phyloP scores from a whole-genome alignment of 2,888 invertebrate genomes.

The Leptarthrus brevirostris region DNA sequence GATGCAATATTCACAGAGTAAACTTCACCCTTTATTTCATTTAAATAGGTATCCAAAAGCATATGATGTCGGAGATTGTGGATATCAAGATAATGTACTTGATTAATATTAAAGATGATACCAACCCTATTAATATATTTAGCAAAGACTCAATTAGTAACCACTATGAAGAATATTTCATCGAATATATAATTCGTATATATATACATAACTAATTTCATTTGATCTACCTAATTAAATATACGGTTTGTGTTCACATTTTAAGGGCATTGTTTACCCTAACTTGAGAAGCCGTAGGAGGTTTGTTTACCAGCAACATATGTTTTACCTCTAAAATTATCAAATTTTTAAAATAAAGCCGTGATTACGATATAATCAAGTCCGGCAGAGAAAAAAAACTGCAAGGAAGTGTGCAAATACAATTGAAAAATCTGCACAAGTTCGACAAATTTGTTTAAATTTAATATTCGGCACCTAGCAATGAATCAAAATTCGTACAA shows the following conservation, averaged over 20 bases:
- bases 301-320: too few species aligned
- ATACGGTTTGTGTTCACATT: not conserved
- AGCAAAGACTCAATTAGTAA: constrained; percentile 22
- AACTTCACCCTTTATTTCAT: not conserved
- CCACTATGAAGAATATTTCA: constrained; percentile 6
- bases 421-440: too few species aligned
- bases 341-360: too few species aligned
- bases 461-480: too few species aligned
- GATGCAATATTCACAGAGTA: constrained; percentile 4
- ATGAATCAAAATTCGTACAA: too few species aligned
- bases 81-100: constrained; percentile 22
- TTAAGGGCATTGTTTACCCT: too few species aligned
- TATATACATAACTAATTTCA: constrained; percentile 11
- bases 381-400: too few species aligned
- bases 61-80: constrained; percentile 26
- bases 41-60: constrained; percentile 7
- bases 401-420: too few species aligned
- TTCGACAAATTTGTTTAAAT: too few species aligned
- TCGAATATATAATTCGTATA: constrained; percentile 21
- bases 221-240: constrained; percentile 2
- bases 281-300: too few species aligned
- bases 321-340: too few species aligned
- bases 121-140: constrained; percentile 32
- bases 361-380: too few species aligned
- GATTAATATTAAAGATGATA: constrained; percentile 33